Evolutionary conservation across 1,140 invertebrate species (phyloP).

Genomic region (Drosophila sproati): DNA sequence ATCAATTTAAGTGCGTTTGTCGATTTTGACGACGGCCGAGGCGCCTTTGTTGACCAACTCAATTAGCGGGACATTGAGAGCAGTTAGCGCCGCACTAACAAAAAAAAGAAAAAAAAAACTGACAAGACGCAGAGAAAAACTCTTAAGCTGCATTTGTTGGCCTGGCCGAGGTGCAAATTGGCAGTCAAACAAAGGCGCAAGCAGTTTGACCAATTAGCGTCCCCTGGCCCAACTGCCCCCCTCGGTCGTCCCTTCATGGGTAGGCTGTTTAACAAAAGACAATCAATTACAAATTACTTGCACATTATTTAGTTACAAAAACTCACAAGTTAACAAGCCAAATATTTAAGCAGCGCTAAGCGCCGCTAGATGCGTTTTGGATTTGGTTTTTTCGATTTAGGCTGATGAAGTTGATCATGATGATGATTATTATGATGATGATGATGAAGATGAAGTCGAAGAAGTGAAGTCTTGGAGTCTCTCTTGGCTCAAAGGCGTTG

Average conservation of each 20-base stretch:
- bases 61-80: constrained; percentile 78
- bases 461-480: no score
- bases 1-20: not conserved
- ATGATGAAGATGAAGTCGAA: no score
- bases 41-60: constrained; percentile 64
- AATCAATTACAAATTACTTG: constrained; percentile 69
- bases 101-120: not conserved
- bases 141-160: not conserved
- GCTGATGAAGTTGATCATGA: not conserved
- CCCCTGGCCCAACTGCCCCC: constrained; percentile 14
- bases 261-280: constrained; percentile 39
- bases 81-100: constrained; percentile 64
- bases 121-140: constrained; percentile 1
- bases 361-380: constrained; percentile 40
- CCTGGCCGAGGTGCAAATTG: constrained; percentile 60
- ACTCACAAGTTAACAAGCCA: constrained; percentile 55
- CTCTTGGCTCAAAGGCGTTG: constrained; percentile 62
- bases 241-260: not conserved
- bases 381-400: constrained; percentile 2
- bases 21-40: not conserved
- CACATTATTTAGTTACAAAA: constrained; percentile 33
- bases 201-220: constrained; percentile 72
- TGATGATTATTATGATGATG: no score
- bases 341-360: constrained; percentile 67
- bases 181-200: constrained; percentile 72